A percentile compares a stretch with the other conserved stretches of the same genome.
phyloP scores from a whole-genome alignment of 2,113 vertebrate genomes.

The Hippocampus abdominalis region DNA sequence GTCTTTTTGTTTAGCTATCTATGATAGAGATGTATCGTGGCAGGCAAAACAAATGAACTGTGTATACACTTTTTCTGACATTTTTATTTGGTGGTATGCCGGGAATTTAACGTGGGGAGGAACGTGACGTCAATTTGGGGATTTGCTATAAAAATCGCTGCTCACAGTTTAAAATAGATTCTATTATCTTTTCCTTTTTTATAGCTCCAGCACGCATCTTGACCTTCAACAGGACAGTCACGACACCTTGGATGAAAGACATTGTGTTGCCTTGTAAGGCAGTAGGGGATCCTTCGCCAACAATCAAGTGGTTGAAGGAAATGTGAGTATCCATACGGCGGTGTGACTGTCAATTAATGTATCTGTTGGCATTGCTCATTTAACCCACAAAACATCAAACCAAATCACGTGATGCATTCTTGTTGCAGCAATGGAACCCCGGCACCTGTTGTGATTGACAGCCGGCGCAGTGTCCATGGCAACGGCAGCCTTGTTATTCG shows the following conservation, averaged over 20 bases:
- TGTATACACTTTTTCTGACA: no score
- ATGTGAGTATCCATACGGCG: slow-evolving; percentile 75
- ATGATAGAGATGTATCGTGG: no score
- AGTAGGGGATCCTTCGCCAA: slow-evolving; percentile 90
- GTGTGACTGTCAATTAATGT: neutral
- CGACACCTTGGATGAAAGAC: slow-evolving; percentile 97
- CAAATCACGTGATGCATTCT: neutral
- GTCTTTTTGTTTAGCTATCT: no score
- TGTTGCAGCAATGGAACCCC: slow-evolving; percentile 86
- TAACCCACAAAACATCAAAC: neutral
- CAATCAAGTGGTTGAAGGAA: slow-evolving; percentile 97
- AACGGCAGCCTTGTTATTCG: slow-evolving; percentile 96
- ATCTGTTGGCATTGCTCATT: neutral
- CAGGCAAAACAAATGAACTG: no score
- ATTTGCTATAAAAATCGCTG: neutral
- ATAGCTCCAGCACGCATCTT: slow-evolving; percentile 91
- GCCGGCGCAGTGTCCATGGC: slow-evolving; percentile 87
- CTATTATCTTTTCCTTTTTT: neutral
- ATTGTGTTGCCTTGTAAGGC: slow-evolving; percentile 93
- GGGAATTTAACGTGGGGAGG: neutral
- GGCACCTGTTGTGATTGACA: slow-evolving; percentile 88
- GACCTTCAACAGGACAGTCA: slow-evolving; percentile 94
- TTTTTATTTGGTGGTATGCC: no score
- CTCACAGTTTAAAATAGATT: neutral
- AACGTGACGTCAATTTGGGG: neutral